A percentile compares a stretch with the other conserved stretches of the same genome.
Evolutionary conservation across 64 coral and sea anemone genomes (phyloP).

Genomic region (Pocillopora damicornis): DNA sequence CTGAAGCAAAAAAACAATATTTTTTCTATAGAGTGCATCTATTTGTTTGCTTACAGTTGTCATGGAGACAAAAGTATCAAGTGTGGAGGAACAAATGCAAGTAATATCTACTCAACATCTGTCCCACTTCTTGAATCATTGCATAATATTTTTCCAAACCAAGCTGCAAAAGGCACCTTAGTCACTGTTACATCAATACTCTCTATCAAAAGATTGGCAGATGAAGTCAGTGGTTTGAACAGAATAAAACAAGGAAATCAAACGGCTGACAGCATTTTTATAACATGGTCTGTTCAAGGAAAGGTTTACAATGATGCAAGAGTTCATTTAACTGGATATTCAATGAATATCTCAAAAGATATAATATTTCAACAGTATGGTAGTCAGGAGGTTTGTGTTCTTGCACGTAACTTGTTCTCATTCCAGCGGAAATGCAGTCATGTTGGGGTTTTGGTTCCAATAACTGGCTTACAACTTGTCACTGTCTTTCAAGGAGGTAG

Average conservation of each 20-base stretch:
- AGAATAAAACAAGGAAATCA: constrained; percentile 27
- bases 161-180: constrained; percentile 25
- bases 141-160: constrained; percentile 11
- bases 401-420: constrained; percentile 54
- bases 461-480: constrained; percentile 53
- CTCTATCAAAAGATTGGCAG: constrained; percentile 1
- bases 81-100: constrained; percentile 55
- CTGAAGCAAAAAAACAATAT: too few relatives aligned
- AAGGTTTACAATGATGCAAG: constrained; percentile 21
- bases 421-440: background rate
- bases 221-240: constrained; percentile 28
- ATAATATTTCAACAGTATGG: constrained; percentile 37
- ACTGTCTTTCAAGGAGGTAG: background rate
- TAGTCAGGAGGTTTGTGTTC: constrained; percentile 40
- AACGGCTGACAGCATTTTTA: constrained; percentile 21
- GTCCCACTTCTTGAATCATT: constrained; percentile 49
- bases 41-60: constrained; percentile 14
- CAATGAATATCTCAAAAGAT: background rate
- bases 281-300: constrained; percentile 7
- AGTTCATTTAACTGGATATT: constrained; percentile 36
- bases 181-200: constrained; percentile 10
- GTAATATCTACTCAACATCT: constrained; percentile 62
- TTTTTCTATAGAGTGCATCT: background rate
- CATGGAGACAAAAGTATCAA: constrained; percentile 2
- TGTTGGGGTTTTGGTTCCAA: constrained; percentile 43